A percentile compares a stretch with the other conserved stretches of the same genome.
These are phyloP conservation scores for Calephelis virginiensis DNA, from an alignment of 1,140 invertebrate species.

Conservation along the genomic window DNA sequence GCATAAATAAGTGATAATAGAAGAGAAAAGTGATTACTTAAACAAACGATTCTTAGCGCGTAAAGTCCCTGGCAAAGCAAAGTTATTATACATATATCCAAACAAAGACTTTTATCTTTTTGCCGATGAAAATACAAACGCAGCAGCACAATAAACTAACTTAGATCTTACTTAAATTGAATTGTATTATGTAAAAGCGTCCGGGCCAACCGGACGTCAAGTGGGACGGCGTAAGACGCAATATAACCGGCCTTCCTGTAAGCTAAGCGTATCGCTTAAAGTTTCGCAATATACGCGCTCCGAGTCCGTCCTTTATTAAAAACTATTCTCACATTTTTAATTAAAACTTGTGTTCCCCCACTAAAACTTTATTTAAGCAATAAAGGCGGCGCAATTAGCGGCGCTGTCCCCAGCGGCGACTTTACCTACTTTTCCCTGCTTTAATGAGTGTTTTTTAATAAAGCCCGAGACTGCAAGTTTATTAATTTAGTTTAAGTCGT, in stretches of 20 bases:
- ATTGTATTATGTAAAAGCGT: constrained; percentile 13
- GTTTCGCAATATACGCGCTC: constrained; percentile 77
- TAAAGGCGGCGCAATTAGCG: constrained; percentile 78
- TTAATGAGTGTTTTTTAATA: constrained; percentile 79
- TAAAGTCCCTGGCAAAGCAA: no score
- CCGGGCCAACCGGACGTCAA: constrained; percentile 22
- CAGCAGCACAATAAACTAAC: background rate
- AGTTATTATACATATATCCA: no score
- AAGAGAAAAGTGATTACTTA: no score
- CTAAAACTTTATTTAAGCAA: constrained; percentile 79
- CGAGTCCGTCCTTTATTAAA: constrained; percentile 76
- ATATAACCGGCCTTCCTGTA: constrained; percentile 69
- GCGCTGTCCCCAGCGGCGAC: constrained; percentile 75
- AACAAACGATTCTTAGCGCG: no score
- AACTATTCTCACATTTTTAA: constrained; percentile 79
- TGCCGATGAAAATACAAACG: no score
- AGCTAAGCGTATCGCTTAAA: constrained; percentile 74
- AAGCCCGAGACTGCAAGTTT: constrained; percentile 74
- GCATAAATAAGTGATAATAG: no score
- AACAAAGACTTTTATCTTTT: no score
- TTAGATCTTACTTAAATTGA: constrained; percentile 10
- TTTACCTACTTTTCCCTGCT: constrained; percentile 76
- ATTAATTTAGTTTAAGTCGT: constrained; percentile 77
- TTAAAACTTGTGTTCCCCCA: constrained; percentile 78
- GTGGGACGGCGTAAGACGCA: constrained; percentile 41